These are phyloP conservation scores for Remorina albescens DNA, from an alignment of 2,797 vertebrate genomes.

Conservation along the genomic window DNA sequence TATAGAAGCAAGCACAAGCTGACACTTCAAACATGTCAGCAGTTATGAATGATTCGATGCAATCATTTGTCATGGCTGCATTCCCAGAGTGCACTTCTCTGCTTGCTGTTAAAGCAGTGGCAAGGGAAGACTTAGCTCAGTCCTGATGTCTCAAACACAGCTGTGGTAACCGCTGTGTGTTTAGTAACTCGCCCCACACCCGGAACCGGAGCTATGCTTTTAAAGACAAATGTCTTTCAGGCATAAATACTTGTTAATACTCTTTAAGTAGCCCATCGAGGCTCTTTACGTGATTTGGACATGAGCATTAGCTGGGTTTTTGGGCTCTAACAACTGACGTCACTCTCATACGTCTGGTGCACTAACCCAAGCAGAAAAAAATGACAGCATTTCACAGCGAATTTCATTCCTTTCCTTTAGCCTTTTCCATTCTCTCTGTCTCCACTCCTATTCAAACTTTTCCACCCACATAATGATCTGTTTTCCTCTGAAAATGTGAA, in stretches of 20 bases:
- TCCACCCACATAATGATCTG: slow-evolving; percentile 7
- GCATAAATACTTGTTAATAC: slow-evolving; percentile 50
- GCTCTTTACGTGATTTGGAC: slow-evolving; percentile 81
- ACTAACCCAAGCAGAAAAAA: slow-evolving; percentile 84
- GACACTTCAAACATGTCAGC: slow-evolving; percentile 65
- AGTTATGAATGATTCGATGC: slow-evolving; percentile 52
- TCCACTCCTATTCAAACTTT: background rate
- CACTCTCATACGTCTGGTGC: slow-evolving; percentile 79
- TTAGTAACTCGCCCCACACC: slow-evolving; percentile 26
- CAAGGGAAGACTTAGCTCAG: slow-evolving; percentile 46
- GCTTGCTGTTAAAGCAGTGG: slow-evolving; percentile 41
- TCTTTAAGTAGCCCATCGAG: slow-evolving; percentile 67
- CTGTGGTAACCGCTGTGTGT: slow-evolving; percentile 43
- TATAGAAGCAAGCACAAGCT: slow-evolving; percentile 60
- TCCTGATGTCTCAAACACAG: slow-evolving; percentile 46
- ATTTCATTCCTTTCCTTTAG: slow-evolving; percentile 1
- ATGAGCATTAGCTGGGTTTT: slow-evolving; percentile 83
- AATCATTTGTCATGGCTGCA: slow-evolving; percentile 56
- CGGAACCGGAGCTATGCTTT: slow-evolving; percentile 22
- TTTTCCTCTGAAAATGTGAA: slow-evolving; percentile 13
- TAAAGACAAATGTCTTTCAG: slow-evolving; percentile 62
- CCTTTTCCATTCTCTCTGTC: slow-evolving; percentile 12
- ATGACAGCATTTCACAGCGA: slow-evolving; percentile 67
- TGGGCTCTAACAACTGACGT: slow-evolving; percentile 83
- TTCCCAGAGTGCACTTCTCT: slow-evolving; percentile 60